Conservation (phyloP, 37 sponge, comb jelly and placozoan genomes). For the Crambe crambe region DNA sequence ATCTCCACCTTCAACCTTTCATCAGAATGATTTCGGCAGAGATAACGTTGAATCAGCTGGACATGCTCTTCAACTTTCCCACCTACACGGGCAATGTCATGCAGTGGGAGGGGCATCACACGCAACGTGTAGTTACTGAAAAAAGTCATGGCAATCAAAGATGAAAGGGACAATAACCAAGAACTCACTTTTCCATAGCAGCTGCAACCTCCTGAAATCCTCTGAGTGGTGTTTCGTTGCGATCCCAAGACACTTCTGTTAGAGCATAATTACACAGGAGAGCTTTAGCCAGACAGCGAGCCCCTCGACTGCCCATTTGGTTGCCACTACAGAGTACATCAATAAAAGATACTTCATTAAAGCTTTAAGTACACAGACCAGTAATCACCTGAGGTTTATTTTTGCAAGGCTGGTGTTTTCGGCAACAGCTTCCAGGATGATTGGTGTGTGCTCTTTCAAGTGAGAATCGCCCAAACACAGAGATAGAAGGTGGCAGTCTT, state of each 20-base stretch:
- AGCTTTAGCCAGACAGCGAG: constrained; percentile 47
- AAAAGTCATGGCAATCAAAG: not conserved
- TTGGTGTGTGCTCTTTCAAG: constrained; percentile 50
- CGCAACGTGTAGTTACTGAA: constrained; percentile 76
- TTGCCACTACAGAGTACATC: constrained; percentile 78
- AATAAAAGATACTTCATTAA: too few species aligned
- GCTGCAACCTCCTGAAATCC: constrained; percentile 59
- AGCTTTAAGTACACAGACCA: not conserved
- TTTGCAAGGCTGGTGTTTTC: constrained; percentile 49
- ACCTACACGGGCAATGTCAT: constrained; percentile 42
- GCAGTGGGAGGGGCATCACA: constrained; percentile 70
- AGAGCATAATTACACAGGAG: constrained; percentile 34
- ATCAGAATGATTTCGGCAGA: constrained; percentile 80
- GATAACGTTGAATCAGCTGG: constrained; percentile 52
- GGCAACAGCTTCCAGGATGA: constrained; percentile 47
- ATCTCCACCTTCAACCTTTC: constrained; percentile 69
- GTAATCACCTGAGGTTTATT: constrained; percentile 70
- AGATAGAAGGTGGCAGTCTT: constrained; percentile 49
- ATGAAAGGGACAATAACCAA: not conserved
- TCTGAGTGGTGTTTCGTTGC: constrained; percentile 61
- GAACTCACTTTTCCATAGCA: constrained; percentile 74
- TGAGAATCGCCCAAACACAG: constrained; percentile 56
- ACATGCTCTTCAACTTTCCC: constrained; percentile 19
- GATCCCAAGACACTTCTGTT: constrained; percentile 63
- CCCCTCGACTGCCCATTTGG: constrained; percentile 66